phyloP scores from a whole-genome alignment of 2,888 invertebrate genomes.

The Lithophane socia region DNA sequence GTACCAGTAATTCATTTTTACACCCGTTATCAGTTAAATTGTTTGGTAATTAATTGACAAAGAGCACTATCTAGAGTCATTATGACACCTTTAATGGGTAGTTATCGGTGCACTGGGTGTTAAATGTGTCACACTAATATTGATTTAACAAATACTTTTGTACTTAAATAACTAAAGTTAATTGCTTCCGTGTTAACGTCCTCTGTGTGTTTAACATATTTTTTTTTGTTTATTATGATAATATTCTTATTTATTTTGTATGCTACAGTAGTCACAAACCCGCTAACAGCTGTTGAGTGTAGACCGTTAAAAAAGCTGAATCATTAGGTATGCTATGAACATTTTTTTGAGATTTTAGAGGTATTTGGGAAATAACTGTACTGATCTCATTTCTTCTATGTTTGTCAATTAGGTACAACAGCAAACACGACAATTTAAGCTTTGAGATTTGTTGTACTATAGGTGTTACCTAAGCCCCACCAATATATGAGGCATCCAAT shows the following conservation, averaged over 20 bases:
- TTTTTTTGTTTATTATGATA: constrained; percentile 11
- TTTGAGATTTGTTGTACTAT: neutral
- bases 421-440: neutral
- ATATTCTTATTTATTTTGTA: neutral
- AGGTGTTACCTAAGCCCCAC: too few species aligned
- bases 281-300: too few species aligned
- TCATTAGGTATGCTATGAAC: neutral
- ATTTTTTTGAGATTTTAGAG: neutral
- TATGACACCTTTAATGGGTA: constrained; percentile 32
- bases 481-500: too few species aligned
- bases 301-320: neutral
- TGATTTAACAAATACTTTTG: constrained; percentile 34
- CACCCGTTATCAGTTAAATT: constrained; percentile 24
- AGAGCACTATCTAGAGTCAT: constrained; percentile 31
- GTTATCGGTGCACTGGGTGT: constrained; percentile 45
- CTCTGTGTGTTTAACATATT: constrained; percentile 5
- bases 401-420: neutral
- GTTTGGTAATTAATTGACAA: constrained; percentile 56
- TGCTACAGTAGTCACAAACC: neutral
- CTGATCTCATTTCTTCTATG: neutral
- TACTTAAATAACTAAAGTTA: constrained; percentile 29
- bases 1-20: constrained; percentile 42
- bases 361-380: neutral
- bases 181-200: constrained; percentile 42
- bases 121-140: constrained; percentile 49